Conservation (phyloP, 1,140 invertebrate species). For the Sarcophaga peregrina region DNA sequence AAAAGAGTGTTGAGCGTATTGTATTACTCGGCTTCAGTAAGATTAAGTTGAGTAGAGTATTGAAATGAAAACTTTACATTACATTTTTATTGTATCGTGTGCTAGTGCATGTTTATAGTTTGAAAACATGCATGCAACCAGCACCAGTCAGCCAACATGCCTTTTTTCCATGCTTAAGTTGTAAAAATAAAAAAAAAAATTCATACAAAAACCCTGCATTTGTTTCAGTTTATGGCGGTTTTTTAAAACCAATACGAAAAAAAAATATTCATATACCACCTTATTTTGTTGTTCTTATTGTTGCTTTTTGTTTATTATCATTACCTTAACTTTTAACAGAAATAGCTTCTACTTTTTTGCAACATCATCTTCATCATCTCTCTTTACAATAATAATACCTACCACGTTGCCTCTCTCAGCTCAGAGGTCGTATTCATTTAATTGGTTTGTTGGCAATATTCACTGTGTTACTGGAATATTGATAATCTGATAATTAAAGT, state of each 20-base stretch:
- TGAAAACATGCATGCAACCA: slow-evolving; percentile 6
- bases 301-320: background rate
- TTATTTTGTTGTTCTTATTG: background rate
- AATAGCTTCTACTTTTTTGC: background rate
- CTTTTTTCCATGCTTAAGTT: background rate
- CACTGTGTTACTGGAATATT: no score
- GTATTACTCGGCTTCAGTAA: background rate
- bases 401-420: background rate
- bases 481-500: no score
- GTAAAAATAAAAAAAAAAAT: no score
- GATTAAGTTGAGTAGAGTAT: slow-evolving; percentile 4
- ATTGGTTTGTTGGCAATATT: background rate
- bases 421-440: background rate
- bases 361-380: background rate
- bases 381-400: background rate
- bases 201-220: background rate
- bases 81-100: background rate
- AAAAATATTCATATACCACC: background rate
- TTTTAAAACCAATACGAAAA: no score
- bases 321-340: slow-evolving; percentile 10
- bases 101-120: slow-evolving; percentile 6
- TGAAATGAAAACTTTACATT: background rate
- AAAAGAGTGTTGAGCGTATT: slow-evolving; percentile 20
- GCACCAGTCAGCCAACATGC: background rate
- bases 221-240: background rate